These are phyloP conservation scores for Semnornis frantzii DNA, from an alignment of 2,113 vertebrate genomes.

Conservation along the genomic window DNA sequence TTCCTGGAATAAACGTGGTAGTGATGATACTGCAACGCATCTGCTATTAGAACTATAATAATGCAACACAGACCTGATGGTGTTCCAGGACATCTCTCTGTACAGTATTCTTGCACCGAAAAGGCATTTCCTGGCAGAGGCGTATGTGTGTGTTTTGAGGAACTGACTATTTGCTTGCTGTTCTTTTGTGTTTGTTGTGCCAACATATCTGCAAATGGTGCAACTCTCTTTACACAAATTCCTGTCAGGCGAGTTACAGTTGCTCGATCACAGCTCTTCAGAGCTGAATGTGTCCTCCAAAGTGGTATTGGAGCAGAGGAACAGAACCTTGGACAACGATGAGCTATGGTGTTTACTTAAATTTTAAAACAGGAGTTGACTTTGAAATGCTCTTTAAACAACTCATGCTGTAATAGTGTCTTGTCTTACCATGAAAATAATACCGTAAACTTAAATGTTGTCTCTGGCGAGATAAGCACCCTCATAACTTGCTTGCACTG, in stretches of 20 bases:
- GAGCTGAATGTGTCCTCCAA: background rate
- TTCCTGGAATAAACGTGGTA: background rate
- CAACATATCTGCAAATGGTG: background rate
- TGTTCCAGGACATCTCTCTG: background rate
- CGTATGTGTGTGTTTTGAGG: background rate
- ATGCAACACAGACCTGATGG: background rate
- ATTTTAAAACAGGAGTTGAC: background rate
- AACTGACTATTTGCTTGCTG: background rate
- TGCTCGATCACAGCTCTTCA: slow-evolving; percentile 33
- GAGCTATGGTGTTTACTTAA: background rate
- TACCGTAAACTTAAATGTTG: background rate
- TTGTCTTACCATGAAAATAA: background rate
- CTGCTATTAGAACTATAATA: background rate
- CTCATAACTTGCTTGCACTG: background rate
- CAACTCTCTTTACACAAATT: slow-evolving; percentile 50
- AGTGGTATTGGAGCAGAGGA: background rate
- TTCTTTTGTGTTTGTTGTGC: slow-evolving; percentile 52
- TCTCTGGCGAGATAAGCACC: background rate
- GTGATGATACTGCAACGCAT: background rate
- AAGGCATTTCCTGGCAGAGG: slow-evolving; percentile 22
- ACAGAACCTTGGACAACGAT: background rate
- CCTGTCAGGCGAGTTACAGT: background rate
- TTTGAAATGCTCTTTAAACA: slow-evolving; percentile 26
- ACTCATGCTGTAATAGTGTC: background rate
- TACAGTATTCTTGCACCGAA: background rate